Conservation (phyloP, 1,140 invertebrate genomes). For the Drosophila serrata region DNA sequence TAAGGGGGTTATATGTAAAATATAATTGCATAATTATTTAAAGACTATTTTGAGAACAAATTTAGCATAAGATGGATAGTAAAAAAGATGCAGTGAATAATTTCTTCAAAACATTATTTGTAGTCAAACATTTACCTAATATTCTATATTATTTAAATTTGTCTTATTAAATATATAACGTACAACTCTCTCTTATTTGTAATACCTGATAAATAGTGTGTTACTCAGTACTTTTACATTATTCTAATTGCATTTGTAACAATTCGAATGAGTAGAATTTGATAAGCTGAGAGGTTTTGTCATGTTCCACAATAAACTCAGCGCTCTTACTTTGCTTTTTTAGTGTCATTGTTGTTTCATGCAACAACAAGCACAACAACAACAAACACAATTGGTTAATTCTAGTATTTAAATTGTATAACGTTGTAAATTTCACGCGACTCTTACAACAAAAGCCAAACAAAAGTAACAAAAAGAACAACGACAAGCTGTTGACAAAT, state of each 20-base stretch:
- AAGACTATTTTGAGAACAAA: background rate
- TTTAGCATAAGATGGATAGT: background rate
- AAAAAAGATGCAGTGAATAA: background rate
- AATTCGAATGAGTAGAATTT: background rate
- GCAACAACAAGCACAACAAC: constrained; percentile 44
- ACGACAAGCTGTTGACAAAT: constrained; percentile 54
- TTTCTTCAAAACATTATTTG: background rate
- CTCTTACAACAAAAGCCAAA: constrained; percentile 50
- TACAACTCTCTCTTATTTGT: too few species aligned
- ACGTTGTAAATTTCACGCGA: constrained; percentile 70
- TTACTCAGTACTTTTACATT: background rate
- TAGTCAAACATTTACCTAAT: too few species aligned
- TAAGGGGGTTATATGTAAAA: background rate
- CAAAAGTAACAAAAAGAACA: constrained; percentile 36
- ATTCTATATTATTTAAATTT: background rate
- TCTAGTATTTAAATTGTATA: constrained; percentile 75
- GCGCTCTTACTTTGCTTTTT: constrained; percentile 20
- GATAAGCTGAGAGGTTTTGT: constrained; percentile 52
- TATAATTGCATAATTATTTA: background rate
- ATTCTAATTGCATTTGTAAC: constrained; percentile 9
- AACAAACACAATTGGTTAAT: constrained; percentile 53
- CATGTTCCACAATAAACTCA: constrained; percentile 28
- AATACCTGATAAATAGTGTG: background rate
- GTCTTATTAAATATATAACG: too few species aligned
- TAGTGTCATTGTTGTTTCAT: constrained; percentile 43